Conservation (phyloP, 2,113 vertebrate genomes). For the Ardeotis arabs region DNA sequence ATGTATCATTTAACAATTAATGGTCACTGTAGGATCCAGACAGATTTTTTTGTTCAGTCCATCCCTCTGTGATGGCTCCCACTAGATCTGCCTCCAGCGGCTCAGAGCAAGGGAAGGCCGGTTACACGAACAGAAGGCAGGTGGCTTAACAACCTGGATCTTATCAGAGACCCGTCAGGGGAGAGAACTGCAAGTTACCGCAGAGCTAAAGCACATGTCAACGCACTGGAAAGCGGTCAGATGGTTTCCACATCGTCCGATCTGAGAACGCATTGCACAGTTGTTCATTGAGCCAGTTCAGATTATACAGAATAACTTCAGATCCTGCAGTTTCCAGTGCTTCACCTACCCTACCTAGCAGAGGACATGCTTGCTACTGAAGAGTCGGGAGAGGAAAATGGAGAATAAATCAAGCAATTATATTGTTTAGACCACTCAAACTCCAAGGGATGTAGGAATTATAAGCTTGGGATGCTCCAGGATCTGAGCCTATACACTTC, state of each 20-base stretch:
- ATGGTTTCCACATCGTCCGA: not conserved
- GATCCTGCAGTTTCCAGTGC: not conserved
- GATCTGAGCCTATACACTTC: not conserved
- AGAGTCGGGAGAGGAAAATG: not conserved
- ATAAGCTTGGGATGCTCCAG: not conserved
- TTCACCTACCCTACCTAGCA: not conserved
- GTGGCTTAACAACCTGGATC: conserved; percentile 58
- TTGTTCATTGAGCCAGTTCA: not conserved
- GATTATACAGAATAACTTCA: not conserved
- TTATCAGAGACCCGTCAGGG: conserved; percentile 36
- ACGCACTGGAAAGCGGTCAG: not conserved
- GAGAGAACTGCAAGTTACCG: conserved; percentile 1
- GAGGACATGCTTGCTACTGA: not conserved
- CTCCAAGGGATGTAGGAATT: not conserved
- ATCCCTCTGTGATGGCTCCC: not conserved
- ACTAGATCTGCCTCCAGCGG: not conserved
- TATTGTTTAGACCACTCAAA: not conserved
- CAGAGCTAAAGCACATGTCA: conserved; percentile 9
- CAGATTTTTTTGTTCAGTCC: accelerated
- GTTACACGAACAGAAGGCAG: conserved; percentile 50
- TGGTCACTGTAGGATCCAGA: not conserved
- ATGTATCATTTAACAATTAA: not conserved
- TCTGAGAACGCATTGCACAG: not conserved
- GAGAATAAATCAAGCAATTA: not conserved
- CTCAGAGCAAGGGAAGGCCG: not conserved